phyloP scores from a whole-genome alignment of 2,888 invertebrate genomes.

The Hypolimnas misippus region DNA sequence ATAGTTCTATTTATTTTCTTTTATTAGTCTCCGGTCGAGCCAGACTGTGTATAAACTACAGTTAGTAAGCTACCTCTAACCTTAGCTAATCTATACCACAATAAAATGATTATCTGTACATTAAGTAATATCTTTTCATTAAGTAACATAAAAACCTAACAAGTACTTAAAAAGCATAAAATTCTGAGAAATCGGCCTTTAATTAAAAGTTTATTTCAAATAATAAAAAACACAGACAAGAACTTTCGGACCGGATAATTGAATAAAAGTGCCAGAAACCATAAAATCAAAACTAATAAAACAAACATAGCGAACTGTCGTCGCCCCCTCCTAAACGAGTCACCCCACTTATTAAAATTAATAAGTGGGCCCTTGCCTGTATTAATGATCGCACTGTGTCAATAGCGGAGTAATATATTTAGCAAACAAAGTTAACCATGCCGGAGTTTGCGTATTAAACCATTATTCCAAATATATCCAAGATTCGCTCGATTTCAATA shows the following conservation, averaged over 20 bases:
- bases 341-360: constrained; percentile 83
- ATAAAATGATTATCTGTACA: not conserved
- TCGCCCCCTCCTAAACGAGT: constrained; percentile 67
- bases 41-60: too few species aligned
- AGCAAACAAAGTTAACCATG: constrained; percentile 73
- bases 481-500: not conserved
- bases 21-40: too few species aligned
- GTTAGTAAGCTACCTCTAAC: too few species aligned
- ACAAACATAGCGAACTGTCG: constrained; percentile 65
- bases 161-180: not conserved
- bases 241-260: constrained; percentile 21
- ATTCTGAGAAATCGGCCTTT: too few species aligned
- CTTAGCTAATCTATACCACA: too few species aligned
- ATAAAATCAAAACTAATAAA: constrained; percentile 81
- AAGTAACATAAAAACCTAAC: not conserved
- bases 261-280: constrained; percentile 51
- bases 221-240: constrained; percentile 10
- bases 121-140: too few species aligned
- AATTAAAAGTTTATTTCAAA: not conserved
- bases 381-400: constrained; percentile 82
- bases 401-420: constrained; percentile 80
- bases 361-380: constrained; percentile 80
- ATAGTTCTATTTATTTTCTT: too few species aligned
- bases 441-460: constrained; percentile 41
- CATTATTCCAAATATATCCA: constrained; percentile 1